Conservation (phyloP, 2,113 vertebrate species). For the Gymnobelideus leadbeateri region DNA sequence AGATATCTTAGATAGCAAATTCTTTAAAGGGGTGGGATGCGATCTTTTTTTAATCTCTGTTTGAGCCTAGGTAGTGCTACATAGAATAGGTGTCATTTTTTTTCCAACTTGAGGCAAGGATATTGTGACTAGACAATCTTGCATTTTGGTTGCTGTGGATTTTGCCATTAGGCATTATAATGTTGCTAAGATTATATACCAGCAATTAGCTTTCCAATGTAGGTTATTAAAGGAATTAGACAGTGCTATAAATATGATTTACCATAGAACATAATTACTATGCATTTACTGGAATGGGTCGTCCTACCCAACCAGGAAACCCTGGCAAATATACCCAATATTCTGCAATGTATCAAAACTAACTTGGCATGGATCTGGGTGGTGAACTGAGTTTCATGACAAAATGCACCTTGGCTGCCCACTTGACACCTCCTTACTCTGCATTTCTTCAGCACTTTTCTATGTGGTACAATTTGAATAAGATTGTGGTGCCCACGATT, state of each 20-base stretch:
- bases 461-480: neutral
- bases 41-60: neutral
- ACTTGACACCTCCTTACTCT: neutral
- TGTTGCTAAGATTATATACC: neutral
- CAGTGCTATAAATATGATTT: neutral
- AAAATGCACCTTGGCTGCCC: neutral
- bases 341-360: neutral
- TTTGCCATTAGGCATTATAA: neutral
- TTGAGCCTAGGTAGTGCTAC: neutral
- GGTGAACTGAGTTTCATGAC: neutral
- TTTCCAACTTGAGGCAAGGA: neutral
- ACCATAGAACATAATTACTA: neutral
- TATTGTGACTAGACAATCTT: neutral
- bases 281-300: neutral
- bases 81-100: neutral
- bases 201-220: neutral
- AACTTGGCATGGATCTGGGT: neutral
- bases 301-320: neutral
- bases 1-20: neutral
- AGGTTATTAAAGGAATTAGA: constrained; percentile 8
- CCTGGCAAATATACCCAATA: neutral
- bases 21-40: neutral
- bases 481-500: neutral
- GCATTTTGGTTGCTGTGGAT: neutral
- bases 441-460: neutral